Base-by-base conservation (phyloP, 2,888 invertebrate species). In the Heliconius ismenius region DNA sequence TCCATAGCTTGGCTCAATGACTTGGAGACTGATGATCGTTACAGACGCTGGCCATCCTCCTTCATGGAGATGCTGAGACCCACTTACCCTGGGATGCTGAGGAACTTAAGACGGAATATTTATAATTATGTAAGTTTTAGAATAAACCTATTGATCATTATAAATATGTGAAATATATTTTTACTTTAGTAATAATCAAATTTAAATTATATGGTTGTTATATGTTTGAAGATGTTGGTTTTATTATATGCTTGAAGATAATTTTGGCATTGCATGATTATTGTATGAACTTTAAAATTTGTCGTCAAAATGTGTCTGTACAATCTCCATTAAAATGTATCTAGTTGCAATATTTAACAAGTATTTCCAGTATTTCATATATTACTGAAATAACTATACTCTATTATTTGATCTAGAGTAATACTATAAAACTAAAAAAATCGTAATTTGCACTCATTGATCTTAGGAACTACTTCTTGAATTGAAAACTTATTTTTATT, bases 41-140 rank as follows among this genome's bases (percentile, higher is more conserved):
- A 99, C 88, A 95, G 95, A 43, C 95, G 97, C 76, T 99, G 99
- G 99, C 97, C 98, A 0, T 95, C 96, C 1, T 97, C 97, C 60
- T 95, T 98, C 75, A 97, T 97, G 94, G 98, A 99, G 85, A 93
- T 99, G 80, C 93, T 99, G 80, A 95, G 99, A 79, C 99, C 99
- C n/a, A 98, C 98, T 0, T 99, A 98, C 87, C 99, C 99, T 0
- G 99, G 99, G 76, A 99, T 99, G 98, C 93, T 99, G 79, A 95
- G 99, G 81, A 98, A 97, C 87, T 95, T 98, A 83, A 95, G 97
- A 78, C 96, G 97, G 83, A 98, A 98, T 91, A 95, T 99, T 36
- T 98, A 97, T 84, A 97, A 98, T 91, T 95, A 98, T 87, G 97
- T 79, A 69, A 54, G 63, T 58, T 32, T 43, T 64, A n/a, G 26